Percentiles rank a stretch among this genome's conserved stretches.
Evolutionary conservation across 2,888 invertebrate species (phyloP).

Genomic region (Caenorhabditis parvicauda): DNA sequence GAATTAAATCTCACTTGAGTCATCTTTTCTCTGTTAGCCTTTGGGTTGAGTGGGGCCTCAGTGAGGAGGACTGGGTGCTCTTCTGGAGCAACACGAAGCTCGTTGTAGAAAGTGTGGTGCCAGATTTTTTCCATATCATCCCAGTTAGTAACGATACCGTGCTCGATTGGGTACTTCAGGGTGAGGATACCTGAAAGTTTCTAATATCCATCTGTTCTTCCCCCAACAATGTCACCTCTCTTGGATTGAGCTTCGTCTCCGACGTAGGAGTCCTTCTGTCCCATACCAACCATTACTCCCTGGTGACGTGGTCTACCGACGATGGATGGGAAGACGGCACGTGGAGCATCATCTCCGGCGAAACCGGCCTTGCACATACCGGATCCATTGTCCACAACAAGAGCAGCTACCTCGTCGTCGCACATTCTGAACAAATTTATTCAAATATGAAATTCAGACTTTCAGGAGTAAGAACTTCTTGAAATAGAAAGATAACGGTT

Average conservation of each 20-base stretch:
- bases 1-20: no score
- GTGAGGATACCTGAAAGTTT: slow-evolving; percentile 73
- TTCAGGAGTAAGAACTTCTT: no score
- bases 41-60: slow-evolving; percentile 88
- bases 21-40: slow-evolving; percentile 93
- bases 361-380: slow-evolving; percentile 75
- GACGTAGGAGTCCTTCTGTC: slow-evolving; percentile 52
- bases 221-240: no score
- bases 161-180: slow-evolving; percentile 89
- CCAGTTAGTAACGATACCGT: slow-evolving; percentile 95
- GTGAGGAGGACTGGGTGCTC: slow-evolving; percentile 89
- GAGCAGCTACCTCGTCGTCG: slow-evolving; percentile 83
- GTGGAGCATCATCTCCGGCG: slow-evolving; percentile 76
- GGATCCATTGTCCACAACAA: slow-evolving; percentile 53
- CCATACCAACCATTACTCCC: slow-evolving; percentile 61
- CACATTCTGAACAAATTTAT: slow-evolving; percentile 38
- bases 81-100: slow-evolving; percentile 89
- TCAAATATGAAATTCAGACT: no score
- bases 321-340: slow-evolving; percentile 82
- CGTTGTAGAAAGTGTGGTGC: slow-evolving; percentile 98
- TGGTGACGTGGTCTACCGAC: slow-evolving; percentile 77
- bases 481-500: no score
- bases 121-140: slow-evolving; percentile 98
- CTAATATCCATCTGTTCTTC: not conserved
- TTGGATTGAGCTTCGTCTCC: slow-evolving; percentile 65